These are phyloP conservation scores for Agriopis aurantiaria DNA, from an alignment of 2,888 invertebrate genomes.

Conservation along the genomic window DNA sequence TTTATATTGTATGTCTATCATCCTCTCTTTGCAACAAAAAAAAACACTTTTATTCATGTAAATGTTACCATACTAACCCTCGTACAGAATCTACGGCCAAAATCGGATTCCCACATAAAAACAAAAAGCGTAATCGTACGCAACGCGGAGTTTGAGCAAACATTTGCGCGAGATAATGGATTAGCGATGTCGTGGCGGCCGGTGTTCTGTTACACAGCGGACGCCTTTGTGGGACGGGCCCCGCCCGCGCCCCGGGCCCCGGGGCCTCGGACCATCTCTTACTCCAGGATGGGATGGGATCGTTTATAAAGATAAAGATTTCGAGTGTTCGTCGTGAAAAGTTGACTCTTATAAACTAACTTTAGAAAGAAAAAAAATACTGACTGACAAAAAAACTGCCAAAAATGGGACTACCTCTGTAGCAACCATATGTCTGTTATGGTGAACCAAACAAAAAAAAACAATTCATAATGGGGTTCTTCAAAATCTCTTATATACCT, in stretches of 20 bases:
- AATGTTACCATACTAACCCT: conserved; percentile 3
- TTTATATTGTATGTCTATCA: no score
- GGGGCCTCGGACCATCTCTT: neutral
- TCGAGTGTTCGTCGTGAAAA: neutral
- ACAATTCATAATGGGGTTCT: no score
- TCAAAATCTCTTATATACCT: no score
- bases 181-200: conserved; percentile 68
- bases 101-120: conserved; percentile 51
- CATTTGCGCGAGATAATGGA: conserved; percentile 72
- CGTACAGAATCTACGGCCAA: conserved; percentile 32
- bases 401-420: no score
- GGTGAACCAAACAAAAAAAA: no score
- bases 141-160: conserved; percentile 57
- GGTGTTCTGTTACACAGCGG: conserved; percentile 65
- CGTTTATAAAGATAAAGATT: neutral
- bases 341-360: no score
- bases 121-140: conserved; percentile 63
- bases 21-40: no score
- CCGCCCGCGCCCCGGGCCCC: neutral
- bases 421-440: no score
- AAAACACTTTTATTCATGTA: neutral
- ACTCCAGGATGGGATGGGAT: neutral
- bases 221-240: conserved; percentile 49
- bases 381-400: no score
- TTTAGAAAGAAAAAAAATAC: no score